Percentiles rank a stretch among this genome's conserved stretches.
phyloP scores from a whole-genome alignment of 2,113 vertebrate species.

The Semnornis frantzii region DNA sequence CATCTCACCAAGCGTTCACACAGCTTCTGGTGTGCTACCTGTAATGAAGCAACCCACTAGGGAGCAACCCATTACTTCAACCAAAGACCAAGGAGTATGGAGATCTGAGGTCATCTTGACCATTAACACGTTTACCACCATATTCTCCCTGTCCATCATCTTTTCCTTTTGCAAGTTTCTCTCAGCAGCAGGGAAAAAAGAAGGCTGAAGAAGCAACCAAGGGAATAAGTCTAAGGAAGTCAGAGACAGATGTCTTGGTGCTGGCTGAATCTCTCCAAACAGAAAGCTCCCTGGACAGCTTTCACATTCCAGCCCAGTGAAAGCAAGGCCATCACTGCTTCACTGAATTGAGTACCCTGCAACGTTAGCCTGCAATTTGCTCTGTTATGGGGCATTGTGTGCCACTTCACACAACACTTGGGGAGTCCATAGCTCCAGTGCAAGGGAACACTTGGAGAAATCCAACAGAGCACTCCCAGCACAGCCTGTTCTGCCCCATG shows the following conservation, averaged over 20 bases:
- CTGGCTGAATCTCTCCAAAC: not conserved
- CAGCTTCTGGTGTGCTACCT: not conserved
- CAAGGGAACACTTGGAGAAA: not conserved
- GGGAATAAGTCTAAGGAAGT: not conserved
- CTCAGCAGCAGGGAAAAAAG: not conserved
- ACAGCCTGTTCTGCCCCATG: not conserved
- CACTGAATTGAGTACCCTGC: not conserved
- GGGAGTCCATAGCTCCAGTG: not conserved
- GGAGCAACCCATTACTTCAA: not conserved
- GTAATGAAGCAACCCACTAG: not conserved
- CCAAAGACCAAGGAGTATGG: not conserved
- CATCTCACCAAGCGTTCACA: not conserved
- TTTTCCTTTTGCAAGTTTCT: not conserved
- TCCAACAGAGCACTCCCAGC: not conserved
- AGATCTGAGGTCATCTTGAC: not conserved
- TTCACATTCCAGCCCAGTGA: not conserved
- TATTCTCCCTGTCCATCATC: not conserved
- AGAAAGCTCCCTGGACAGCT: not conserved
- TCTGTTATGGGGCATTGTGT: not conserved
- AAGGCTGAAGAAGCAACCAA: not conserved
- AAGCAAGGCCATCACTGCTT: not conserved
- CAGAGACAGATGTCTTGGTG: not conserved
- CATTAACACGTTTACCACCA: not conserved
- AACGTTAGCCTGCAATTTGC: not conserved
- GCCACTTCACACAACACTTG: not conserved